Conservation (phyloP, 2,113 vertebrate genomes). For the Alectura lathami region DNA sequence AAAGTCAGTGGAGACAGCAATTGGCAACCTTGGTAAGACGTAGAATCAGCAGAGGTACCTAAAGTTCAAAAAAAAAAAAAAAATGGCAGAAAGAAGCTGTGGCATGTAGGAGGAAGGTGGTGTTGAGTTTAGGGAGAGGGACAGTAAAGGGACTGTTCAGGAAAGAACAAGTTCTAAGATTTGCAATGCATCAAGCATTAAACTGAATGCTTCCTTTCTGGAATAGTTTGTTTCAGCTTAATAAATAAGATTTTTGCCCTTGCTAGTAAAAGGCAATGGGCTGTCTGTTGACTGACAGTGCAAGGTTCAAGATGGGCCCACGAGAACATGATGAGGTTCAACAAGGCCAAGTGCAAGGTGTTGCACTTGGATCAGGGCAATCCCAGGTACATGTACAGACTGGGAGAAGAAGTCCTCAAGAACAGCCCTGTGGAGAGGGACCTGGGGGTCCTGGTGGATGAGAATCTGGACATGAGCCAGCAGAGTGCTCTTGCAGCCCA, state of each 20-base stretch:
- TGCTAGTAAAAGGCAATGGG: accelerated
- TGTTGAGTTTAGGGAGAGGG: background rate
- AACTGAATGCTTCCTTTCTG: background rate
- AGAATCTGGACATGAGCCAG: too few relatives aligned
- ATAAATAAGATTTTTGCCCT: background rate
- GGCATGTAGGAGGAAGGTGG: background rate
- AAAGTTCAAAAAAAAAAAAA: too few relatives aligned
- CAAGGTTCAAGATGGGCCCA: too few relatives aligned
- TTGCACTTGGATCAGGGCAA: too few relatives aligned
- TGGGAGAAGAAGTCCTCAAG: too few relatives aligned
- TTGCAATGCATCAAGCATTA: background rate
- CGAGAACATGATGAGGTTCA: too few relatives aligned
- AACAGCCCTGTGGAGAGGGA: too few relatives aligned
- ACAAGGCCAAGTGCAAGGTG: too few relatives aligned
- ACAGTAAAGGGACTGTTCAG: background rate
- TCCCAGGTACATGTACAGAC: too few relatives aligned
- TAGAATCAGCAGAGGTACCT: background rate
- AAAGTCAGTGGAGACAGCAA: background rate
- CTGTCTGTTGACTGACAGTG: background rate
- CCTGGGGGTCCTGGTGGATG: too few relatives aligned
- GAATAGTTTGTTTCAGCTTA: background rate
- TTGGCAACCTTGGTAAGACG: background rate
- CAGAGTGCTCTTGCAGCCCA: too few relatives aligned
- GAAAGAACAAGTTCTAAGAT: background rate
- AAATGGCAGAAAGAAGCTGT: background rate